Base-by-base conservation (phyloP, 2,888 invertebrate genomes). In the Drosophila kambysellisi region DNA sequence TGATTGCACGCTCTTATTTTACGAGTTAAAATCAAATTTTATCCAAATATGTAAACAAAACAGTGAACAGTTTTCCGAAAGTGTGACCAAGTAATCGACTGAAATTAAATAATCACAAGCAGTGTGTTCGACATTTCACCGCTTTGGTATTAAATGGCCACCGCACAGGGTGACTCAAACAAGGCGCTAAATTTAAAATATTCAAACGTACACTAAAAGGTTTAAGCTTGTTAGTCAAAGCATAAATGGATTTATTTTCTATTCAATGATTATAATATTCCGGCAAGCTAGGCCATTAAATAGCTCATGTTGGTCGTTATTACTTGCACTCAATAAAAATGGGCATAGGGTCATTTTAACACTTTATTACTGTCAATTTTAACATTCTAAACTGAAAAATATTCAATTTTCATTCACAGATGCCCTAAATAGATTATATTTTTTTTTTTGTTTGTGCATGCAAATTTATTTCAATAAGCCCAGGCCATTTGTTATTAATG, bases 381-480 rank as follows among this genome's bases (percentile, higher is more conserved):
- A 17, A 43, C 8, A 52, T 6, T 37, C 9, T 9, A 20, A 46
- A 20, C 17, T 46, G 33, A 25, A 39, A 43, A 43, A 54, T 50
- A 59, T 53, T 79, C 17, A 61, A 76, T 69, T 37, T 48, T 59
- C 35, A 53, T 52, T 76, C 20, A 63, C 15, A 78, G 87, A 88
- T 88, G 87, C 68, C 74, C 87, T 30, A 57, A 88, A 86, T 89
- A 83, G 87, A 88, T 87, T 81, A 12, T 0, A 8, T 15, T 25
- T 25, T 25, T 25, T 43, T 84, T 74, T 80, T 53, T 74, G 76
- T 51, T 54, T 76, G 52, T 72, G 72, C 71, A 74, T 85, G 90
- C 80, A 88, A 88, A 88, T 88, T 89, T 81, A 76, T 85, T 83
- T 82, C 58, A 72, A 76, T 68, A 72, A 62, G 69, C 75, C 62